Base-by-base conservation (phyloP, 2,113 vertebrate genomes). In the Oreotrochilus melanogaster region DNA sequence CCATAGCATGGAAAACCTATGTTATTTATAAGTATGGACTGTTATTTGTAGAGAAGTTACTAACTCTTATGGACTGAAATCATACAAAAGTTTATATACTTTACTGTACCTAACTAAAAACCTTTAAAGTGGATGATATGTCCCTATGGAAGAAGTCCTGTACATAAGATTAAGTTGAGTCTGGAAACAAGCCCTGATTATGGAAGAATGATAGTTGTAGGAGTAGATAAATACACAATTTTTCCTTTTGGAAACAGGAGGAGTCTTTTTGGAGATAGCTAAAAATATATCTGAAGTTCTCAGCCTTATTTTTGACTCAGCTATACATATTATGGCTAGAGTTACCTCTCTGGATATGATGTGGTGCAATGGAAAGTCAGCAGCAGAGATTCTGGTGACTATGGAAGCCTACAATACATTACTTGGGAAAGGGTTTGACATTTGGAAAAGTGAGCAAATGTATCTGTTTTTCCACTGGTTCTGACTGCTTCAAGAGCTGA, bases 111-210 rank as follows among this genome's bases (percentile, higher is more conserved):
- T 70, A 64, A 65, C 71, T 10, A 71, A 71, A 88, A 66, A 11
- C 5, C 6, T 66, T 4, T 31, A 10, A 6, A 61, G 14, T 1
- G 54, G 10, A 8, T 69, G 14, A 14, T 70, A 50, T 7, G 8
- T 39, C 15, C 5, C 62, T 62, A 76, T 0, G 1, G 16, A 28
- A 73, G 35, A 61, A 71, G 19, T 21, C 0, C 1, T 33, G 6
- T 28, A 37, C 53, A 42, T 24, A 72, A 47, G 23, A 74, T 19
- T 25, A n/a, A 50, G 3, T 51, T 23, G 30, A 50, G 3, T 51
- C 30, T 79, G 27, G 66, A 75, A 75, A 39, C 2, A 87, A 66
- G 27, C 6, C 7, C 27, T 2, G 0, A 0, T 72, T 18, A 45
- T 6, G 2, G 16, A 65, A 42, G 53, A 43, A 56, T 14, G 12